Evolutionary conservation across 2,888 invertebrate species (phyloP), one percentile per base, ranked within the genome.

Genomic region (Scaptomyza flava): DNA sequence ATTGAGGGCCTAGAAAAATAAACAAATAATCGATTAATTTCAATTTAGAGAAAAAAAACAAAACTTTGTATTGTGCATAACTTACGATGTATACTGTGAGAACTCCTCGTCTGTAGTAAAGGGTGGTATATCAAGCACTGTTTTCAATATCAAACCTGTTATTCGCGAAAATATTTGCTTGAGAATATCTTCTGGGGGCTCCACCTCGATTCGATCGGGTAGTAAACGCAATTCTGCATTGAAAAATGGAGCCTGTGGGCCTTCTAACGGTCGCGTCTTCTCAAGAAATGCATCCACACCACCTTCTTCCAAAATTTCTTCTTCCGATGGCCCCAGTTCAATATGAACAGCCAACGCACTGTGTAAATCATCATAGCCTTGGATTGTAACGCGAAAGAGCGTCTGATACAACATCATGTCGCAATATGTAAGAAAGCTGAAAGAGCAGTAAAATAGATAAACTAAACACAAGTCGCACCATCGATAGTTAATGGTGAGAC

Each of bases 321-420:
- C 90, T 0, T 90, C 72, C 0, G 93, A 92, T 0, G 96, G 93
- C 38, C 93, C 93, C 36, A 93, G 93, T 3, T 81, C 76, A 1
- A 93, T 89, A 77, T 96, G 95, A 4, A 79, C 86, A 30, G 93
- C 90, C 7, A 96, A 91, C 81, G 94, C 92, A 0, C 81, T 78
- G 30, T 94, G 92, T 79, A 96, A 92, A 77, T 94, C 93, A 1
- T 77, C 79, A 68, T 95, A 94, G 0, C 96, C 95, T 57, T 93
- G 94, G 46, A 93, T 93, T 9, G 96, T 93, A 33, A 96, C 91
- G 7, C 92, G 93, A 86, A 95, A 95, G 53, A 96, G 91, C 93
- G 95, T 94, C 77, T 94, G 94, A 72, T 95, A 94, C 46, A 95
- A 93, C 93, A 96, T 94, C 87, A 95, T 96, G 87, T 96, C 96